A percentile compares a stretch with the other conserved stretches of the same genome.
These are phyloP conservation scores for Peribatodes rhomboidaria DNA, from an alignment of 2,888 invertebrate genomes.

Conservation along the genomic window DNA sequence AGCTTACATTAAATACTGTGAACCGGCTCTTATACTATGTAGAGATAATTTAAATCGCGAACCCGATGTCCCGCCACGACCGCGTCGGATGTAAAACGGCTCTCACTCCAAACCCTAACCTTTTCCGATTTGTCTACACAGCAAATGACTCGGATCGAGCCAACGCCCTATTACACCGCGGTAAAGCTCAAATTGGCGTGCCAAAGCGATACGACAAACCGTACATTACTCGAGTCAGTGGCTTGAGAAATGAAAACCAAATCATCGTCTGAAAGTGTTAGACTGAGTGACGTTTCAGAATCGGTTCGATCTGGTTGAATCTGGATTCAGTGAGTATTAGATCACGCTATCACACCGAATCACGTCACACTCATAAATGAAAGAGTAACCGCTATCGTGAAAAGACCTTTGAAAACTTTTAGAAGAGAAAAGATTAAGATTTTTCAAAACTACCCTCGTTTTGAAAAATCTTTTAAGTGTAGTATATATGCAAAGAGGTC, in stretches of 20 bases:
- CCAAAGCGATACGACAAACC: constrained; percentile 12
- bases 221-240: constrained; percentile 29
- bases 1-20: no score
- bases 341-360: no score
- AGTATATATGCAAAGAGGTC: no score
- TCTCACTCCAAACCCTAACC: constrained; percentile 12
- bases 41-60: not conserved
- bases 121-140: constrained; percentile 24
- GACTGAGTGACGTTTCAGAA: constrained; percentile 22
- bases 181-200: constrained; percentile 22
- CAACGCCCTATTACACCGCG: constrained; percentile 19
- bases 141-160: constrained; percentile 22
- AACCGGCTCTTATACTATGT: not conserved
- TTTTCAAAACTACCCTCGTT: no score
- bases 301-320: constrained; percentile 10
- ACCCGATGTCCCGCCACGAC: not conserved
- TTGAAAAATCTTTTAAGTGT: no score
- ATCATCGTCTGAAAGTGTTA: constrained; percentile 19
- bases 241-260: constrained; percentile 32
- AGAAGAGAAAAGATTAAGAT: no score
- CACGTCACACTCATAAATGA: no score
- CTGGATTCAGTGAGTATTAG: constrained; percentile 6
- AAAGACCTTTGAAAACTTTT: no score
- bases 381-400: no score
- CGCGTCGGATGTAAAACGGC: constrained; percentile 14